phyloP scores from a whole-genome alignment of 2,113 vertebrate genomes.

The Strix uralensis region DNA sequence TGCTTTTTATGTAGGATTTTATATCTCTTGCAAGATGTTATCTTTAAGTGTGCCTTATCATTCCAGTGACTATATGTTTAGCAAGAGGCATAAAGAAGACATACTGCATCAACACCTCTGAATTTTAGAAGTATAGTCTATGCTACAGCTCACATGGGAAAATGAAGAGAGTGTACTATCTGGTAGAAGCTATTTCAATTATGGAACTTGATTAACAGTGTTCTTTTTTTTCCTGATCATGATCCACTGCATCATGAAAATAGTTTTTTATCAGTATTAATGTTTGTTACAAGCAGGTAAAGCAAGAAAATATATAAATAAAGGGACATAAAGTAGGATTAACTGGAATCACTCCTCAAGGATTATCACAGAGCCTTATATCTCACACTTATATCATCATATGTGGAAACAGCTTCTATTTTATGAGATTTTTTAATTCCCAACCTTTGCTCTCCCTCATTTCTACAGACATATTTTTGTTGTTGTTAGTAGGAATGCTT shows the following conservation, averaged over 20 bases:
- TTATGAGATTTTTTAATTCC: background rate
- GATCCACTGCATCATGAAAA: background rate
- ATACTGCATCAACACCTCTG: background rate
- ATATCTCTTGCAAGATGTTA: background rate
- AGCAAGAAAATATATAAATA: background rate
- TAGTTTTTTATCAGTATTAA: background rate
- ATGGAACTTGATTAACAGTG: background rate
- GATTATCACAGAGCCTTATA: background rate
- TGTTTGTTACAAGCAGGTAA: background rate
- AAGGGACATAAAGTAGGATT: background rate
- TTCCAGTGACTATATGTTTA: background rate
- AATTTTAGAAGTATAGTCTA: background rate
- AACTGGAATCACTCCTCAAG: background rate
- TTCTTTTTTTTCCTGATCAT: background rate
- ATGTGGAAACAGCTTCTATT: background rate
- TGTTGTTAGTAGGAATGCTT: background rate
- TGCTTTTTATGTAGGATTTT: background rate
- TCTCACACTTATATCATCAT: background rate
- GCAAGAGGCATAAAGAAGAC: background rate
- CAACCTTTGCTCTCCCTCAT: background rate
- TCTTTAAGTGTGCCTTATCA: background rate
- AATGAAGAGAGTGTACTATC: background rate
- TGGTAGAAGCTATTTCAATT: background rate
- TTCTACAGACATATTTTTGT: background rate
- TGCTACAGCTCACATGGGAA: background rate